These are phyloP conservation scores for Phymastichus coffea DNA, from an alignment of 1,140 invertebrate genomes.

Conservation along the genomic window DNA sequence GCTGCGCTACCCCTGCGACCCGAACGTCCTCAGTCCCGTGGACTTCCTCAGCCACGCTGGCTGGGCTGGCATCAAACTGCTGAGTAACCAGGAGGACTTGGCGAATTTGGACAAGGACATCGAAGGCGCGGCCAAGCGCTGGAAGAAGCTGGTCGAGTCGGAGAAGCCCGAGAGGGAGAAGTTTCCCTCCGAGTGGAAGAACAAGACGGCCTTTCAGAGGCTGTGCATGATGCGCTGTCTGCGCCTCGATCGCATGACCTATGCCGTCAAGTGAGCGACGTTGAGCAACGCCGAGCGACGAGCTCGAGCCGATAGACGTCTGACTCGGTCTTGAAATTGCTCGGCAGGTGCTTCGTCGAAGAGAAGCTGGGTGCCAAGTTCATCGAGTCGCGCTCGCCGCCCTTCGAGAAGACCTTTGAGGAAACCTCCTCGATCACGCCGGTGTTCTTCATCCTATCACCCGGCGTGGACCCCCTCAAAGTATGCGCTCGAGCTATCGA, in stretches of 20 bases:
- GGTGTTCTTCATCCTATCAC: constrained; percentile 92
- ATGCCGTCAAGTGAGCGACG: constrained; percentile 57
- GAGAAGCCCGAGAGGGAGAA: constrained; percentile 92
- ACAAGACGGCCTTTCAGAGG: constrained; percentile 82
- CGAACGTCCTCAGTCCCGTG: constrained; percentile 71
- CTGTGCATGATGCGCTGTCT: constrained; percentile 90
- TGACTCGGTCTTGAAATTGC: too few species aligned
- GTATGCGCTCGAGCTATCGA: constrained; percentile 37
- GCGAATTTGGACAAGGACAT: constrained; percentile 89
- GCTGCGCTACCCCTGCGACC: constrained; percentile 73
- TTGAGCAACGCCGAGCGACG: too few species aligned
- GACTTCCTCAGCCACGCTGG: constrained; percentile 79
- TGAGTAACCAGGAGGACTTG: constrained; percentile 80
- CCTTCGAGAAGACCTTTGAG: constrained; percentile 83
- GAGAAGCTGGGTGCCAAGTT: constrained; percentile 86
- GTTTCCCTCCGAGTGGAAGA: constrained; percentile 96
- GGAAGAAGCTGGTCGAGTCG: constrained; percentile 90
- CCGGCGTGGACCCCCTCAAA: constrained; percentile 91
- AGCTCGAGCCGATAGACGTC: too few species aligned
- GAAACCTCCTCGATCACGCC: constrained; percentile 84
- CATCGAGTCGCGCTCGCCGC: constrained; percentile 72
- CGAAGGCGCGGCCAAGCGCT: constrained; percentile 85
- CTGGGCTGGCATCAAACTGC: constrained; percentile 86
- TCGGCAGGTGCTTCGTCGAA: constrained; percentile 74
- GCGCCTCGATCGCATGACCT: constrained; percentile 87